A percentile compares a stretch with the other conserved stretches of the same genome.
phyloP scores from a whole-genome alignment of 2,888 invertebrate genomes.

The Lasioglossum malachurum region DNA sequence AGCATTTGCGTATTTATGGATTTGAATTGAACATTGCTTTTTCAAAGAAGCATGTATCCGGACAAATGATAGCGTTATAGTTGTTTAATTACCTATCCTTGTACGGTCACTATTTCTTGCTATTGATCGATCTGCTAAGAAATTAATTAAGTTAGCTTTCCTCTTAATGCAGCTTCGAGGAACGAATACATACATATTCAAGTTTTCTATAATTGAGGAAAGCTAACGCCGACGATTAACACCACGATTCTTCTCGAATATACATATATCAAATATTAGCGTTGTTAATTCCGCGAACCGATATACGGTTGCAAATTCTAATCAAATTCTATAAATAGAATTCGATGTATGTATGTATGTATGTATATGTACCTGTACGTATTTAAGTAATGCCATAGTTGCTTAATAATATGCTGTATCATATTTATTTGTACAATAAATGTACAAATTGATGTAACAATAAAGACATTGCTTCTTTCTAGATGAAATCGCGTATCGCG shows the following conservation, averaged over 20 bases:
- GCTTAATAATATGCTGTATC: slow-evolving; percentile 60
- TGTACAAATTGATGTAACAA: slow-evolving; percentile 58
- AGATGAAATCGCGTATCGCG: slow-evolving; percentile 8
- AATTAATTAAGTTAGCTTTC: background rate
- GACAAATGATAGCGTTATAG: background rate
- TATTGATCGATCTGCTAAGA: background rate
- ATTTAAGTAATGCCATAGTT: slow-evolving; percentile 65
- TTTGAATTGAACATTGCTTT: background rate
- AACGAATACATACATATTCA: background rate
- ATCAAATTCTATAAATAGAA: slow-evolving; percentile 47
- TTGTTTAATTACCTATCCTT: background rate
- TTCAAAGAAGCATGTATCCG: background rate
- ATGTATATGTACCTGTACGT: slow-evolving; percentile 49
- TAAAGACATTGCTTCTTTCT: slow-evolving; percentile 52
- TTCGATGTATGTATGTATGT: slow-evolving; percentile 20
- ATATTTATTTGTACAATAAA: slow-evolving; percentile 67
- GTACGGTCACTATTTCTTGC: background rate
- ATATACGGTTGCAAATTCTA: slow-evolving; percentile 47
- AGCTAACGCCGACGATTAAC: background rate
- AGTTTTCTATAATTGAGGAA: background rate
- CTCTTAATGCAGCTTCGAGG: background rate
- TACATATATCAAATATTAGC: slow-evolving; percentile 29
- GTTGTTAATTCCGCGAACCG: slow-evolving; percentile 42
- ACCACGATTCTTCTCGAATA: background rate
- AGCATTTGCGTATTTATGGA: background rate